Evolutionary conservation across 30 jellyfish, hydroid and myxozoan genomes (phyloP), one percentile per base, ranked within the genome.

Genomic region (Hydra vulgaris): DNA sequence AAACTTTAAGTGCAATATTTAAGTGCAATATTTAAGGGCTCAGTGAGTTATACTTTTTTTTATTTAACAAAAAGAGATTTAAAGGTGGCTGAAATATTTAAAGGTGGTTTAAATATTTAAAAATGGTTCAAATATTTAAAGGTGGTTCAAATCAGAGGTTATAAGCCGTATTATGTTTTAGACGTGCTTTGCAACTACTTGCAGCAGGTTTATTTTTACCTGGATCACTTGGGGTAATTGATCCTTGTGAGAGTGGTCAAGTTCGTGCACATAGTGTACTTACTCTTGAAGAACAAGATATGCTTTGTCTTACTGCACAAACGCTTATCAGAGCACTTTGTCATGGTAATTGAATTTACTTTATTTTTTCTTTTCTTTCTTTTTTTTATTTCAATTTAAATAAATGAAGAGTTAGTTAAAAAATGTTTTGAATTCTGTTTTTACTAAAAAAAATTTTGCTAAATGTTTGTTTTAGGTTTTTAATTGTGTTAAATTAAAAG

Each of bases 191-290:
- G 8, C 95, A 86, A 26, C 94, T 90, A 18, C 90, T 90, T 18
- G 82, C 97, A 8, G 87, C 96, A 56, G 97, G 97, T 19, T 73
- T 85, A 17, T 90, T 90, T 79, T 80, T 90, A 17, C 97, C 97
- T 23, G 97, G 97, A 17, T 90, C 97, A 1, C 85, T 90, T 22
- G 97, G 97, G 7, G 82, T 90, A 78, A 82, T 90, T 55, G 97
- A 90, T 67, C 97, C 97, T 18, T 90, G 97, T 70, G 97, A 90
- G 95, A 89, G 96, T 23, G 97, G 97, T 17, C 95, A 89, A 74
- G 95, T 89, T n/a, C 88, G 97, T 21, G 95, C 97, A 7, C 97
- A 89, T 54, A 89, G 95, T 40, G 97, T 89, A 27, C 84, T 89
- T 8, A 69, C 93, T 7, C 75, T 89, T 15, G 97, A 89, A 80